Evolutionary conservation across 2,113 vertebrate species (phyloP).

Genomic region (Tapirus terrestris): DNA sequence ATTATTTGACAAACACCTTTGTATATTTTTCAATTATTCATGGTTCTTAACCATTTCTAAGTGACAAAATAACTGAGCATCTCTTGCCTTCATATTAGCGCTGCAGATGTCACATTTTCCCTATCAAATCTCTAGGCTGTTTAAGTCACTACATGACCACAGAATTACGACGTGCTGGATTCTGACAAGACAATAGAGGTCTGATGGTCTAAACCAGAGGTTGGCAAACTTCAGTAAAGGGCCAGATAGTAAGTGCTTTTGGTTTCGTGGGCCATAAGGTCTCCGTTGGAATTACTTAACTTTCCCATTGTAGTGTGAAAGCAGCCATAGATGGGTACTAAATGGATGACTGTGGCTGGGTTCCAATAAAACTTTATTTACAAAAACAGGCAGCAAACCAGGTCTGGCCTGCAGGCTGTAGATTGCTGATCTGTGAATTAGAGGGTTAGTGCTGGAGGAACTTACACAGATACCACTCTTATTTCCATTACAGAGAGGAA

Average conservation of each 20-base stretch:
- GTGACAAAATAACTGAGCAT: not conserved
- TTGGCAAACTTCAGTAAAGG: not conserved
- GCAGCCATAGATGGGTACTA: not conserved
- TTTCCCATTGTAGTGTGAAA: not conserved
- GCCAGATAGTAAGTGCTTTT: not conserved
- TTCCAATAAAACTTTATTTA: not conserved
- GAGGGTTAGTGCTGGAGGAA: not conserved
- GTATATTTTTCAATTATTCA: not conserved
- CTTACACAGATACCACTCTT: not conserved
- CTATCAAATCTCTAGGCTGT: not conserved
- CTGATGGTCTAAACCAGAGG: not conserved
- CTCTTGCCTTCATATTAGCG: too few species aligned
- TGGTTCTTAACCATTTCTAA: not conserved
- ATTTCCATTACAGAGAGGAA: not conserved
- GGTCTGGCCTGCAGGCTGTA: not conserved
- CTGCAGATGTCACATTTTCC: not conserved
- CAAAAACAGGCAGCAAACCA: not conserved
- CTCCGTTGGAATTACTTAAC: not conserved
- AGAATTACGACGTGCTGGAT: not conserved
- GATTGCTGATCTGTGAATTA: not conserved
- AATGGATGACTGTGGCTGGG: not conserved
- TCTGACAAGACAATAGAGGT: not conserved
- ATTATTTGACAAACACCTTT: not conserved
- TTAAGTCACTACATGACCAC: not conserved
- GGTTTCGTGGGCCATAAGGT: not conserved